These are phyloP conservation scores for Chionis minor DNA, from an alignment of 2,113 vertebrate genomes.

Conservation along the genomic window DNA sequence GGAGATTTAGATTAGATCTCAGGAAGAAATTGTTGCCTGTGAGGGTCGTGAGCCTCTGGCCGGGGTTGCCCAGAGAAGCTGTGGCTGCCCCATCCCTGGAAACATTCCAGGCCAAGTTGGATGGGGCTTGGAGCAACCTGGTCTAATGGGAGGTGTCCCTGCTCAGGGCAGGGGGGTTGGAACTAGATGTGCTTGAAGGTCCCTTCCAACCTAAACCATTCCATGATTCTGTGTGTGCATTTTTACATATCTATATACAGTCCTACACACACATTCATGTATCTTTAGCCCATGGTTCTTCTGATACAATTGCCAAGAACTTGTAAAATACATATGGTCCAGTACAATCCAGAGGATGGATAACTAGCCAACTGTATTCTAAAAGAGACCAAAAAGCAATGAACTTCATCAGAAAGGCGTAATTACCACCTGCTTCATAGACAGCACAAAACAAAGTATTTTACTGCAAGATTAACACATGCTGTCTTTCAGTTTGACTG, in stretches of 20 bases:
- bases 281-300: neutral
- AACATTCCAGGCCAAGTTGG: no score
- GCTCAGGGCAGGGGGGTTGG: no score
- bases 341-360: rapidly evolving
- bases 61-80: no score
- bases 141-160: no score
- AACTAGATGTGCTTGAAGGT: no score
- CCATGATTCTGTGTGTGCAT: no score
- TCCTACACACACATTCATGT: rapidly evolving
- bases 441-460: neutral
- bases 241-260: rapidly evolving
- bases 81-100: no score
- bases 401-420: neutral
- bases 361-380: rapidly evolving
- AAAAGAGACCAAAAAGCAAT: neutral
- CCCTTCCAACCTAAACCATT: no score
- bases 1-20: no score
- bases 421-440: neutral
- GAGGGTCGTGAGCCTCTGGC: no score
- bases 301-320: rapidly evolving
- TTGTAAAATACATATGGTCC: neutral
- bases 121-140: no score
- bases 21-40: no score
- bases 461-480: neutral
- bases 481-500: neutral